These are phyloP conservation scores for Steinernema scapterisci DNA, from an alignment of 2,888 invertebrate species.

Conservation along the genomic window DNA sequence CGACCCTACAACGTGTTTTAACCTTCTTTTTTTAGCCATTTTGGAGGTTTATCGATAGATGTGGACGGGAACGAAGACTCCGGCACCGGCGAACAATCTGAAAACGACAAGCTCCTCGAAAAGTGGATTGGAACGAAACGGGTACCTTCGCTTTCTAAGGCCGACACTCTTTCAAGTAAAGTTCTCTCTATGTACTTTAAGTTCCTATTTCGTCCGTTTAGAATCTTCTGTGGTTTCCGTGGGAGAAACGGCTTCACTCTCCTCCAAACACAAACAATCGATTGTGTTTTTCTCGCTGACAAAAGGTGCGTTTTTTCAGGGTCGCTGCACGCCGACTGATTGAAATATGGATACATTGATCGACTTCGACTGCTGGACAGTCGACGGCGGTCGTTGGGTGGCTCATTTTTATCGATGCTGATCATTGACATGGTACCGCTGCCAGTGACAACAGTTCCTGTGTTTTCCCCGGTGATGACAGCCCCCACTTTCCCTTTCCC, in stretches of 20 bases:
- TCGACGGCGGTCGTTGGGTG: not conserved
- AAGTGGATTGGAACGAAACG: constrained; percentile 17
- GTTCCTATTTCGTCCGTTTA: not conserved
- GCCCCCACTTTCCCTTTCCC: not conserved
- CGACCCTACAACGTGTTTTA: not conserved
- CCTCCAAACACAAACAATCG: constrained; percentile 24
- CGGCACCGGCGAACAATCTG: not conserved
- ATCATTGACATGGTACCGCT: not conserved
- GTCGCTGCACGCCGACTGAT: not conserved
- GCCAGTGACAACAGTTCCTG: not conserved
- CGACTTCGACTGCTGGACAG: constrained; percentile 10
- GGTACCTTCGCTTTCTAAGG: constrained; percentile 10
- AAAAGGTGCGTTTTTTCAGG: constrained; percentile 1
- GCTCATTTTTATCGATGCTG: constrained; percentile 13
- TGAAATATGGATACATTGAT: constrained; percentile 4
- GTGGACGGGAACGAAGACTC: constrained; percentile 13
- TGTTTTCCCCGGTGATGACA: constrained; percentile 4
- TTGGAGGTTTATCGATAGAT: not conserved
- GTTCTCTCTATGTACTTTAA: too few species aligned
- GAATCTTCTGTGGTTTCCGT: constrained; percentile 18
- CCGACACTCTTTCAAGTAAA: constrained; percentile 27
- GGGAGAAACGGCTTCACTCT: constrained; percentile 1
- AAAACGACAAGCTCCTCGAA: constrained; percentile 17
- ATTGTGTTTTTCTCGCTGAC: not conserved
- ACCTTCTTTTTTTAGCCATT: not conserved